Conservation (phyloP, 2,888 invertebrate species). For the Neria commutata region DNA sequence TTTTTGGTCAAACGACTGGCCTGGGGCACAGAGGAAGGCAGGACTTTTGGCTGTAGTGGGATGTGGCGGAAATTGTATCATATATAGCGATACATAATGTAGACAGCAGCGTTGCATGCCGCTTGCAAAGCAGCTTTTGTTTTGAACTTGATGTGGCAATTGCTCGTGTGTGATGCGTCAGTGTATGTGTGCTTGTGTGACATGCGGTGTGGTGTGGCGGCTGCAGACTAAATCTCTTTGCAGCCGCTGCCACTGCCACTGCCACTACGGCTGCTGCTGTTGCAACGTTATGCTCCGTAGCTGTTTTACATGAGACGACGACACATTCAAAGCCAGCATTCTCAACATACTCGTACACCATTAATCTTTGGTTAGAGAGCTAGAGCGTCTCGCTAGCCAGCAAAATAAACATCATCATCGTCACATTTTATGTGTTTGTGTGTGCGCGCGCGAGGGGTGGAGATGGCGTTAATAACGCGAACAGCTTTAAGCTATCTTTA, state of each 20-base stretch:
- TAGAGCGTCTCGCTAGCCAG: not conserved
- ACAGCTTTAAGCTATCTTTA: too few relatives aligned
- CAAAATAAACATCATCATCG: not conserved
- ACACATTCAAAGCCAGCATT: conserved; percentile 4
- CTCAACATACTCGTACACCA: conserved; percentile 24
- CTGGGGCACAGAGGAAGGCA: not conserved
- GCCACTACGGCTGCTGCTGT: not conserved
- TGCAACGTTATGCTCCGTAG: too few relatives aligned
- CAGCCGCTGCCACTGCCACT: conserved; percentile 1
- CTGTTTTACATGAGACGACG: conserved; percentile 10
- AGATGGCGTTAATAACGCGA: too few relatives aligned
- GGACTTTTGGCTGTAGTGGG: too few relatives aligned
- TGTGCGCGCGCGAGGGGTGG: too few relatives aligned
- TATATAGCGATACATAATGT: not conserved
- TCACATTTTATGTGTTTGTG: not conserved
- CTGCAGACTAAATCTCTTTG: conserved; percentile 21
- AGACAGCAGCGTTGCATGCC: not conserved
- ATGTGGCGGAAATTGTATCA: not conserved
- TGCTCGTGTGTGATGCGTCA: conserved; percentile 10
- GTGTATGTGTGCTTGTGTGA: too few relatives aligned
- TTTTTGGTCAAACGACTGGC: not conserved
- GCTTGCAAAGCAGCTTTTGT: conserved; percentile 18
- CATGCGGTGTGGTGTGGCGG: conserved; percentile 17
- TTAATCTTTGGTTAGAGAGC: conserved; percentile 24
- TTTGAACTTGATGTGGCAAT: conserved; percentile 28